Evolutionary conservation across 1,140 invertebrate genomes (phyloP).

Genomic region (Drosophila hydei): DNA sequence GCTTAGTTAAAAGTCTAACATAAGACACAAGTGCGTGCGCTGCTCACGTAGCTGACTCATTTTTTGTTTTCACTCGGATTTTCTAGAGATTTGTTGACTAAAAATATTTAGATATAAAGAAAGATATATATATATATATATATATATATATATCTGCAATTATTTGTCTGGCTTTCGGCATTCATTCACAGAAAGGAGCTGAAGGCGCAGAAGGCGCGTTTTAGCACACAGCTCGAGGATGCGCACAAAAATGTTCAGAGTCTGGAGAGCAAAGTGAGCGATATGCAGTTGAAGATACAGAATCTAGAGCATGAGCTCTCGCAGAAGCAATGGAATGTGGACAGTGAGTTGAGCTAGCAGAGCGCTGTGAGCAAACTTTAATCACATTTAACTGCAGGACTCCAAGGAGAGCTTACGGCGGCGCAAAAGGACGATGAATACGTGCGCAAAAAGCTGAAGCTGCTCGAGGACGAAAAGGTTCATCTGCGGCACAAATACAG

Average conservation of each 20-base stretch:
- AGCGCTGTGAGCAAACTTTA: background rate
- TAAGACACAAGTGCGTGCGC: slow-evolving; percentile 54
- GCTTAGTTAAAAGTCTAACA: slow-evolving; percentile 26
- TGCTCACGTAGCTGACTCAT: slow-evolving; percentile 64
- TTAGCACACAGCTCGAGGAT: slow-evolving; percentile 85
- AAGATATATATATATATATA: background rate
- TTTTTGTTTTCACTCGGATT: slow-evolving; percentile 61
- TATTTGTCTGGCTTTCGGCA: background rate
- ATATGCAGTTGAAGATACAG: slow-evolving; percentile 85
- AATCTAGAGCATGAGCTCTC: slow-evolving; percentile 85
- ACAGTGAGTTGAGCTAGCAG: slow-evolving; percentile 83
- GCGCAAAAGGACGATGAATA: slow-evolving; percentile 86
- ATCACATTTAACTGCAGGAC: slow-evolving; percentile 72
- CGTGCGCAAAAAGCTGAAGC: slow-evolving; percentile 85
- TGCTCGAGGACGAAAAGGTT: slow-evolving; percentile 85
- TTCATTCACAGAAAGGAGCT: slow-evolving; percentile 84
- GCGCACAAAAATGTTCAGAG: slow-evolving; percentile 84
- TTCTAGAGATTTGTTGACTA: slow-evolving; percentile 51
- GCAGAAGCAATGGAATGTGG: slow-evolving; percentile 85
- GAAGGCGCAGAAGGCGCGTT: slow-evolving; percentile 85
- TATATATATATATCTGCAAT: background rate
- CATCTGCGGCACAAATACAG: slow-evolving; percentile 84
- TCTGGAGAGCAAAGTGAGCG: slow-evolving; percentile 85
- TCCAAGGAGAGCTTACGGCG: slow-evolving; percentile 85
- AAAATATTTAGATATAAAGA: slow-evolving; percentile 1